Evolutionary conservation across 1,140 invertebrate genomes (phyloP), one percentile per base, ranked within the genome.

Genomic region (Dryas iulia): DNA sequence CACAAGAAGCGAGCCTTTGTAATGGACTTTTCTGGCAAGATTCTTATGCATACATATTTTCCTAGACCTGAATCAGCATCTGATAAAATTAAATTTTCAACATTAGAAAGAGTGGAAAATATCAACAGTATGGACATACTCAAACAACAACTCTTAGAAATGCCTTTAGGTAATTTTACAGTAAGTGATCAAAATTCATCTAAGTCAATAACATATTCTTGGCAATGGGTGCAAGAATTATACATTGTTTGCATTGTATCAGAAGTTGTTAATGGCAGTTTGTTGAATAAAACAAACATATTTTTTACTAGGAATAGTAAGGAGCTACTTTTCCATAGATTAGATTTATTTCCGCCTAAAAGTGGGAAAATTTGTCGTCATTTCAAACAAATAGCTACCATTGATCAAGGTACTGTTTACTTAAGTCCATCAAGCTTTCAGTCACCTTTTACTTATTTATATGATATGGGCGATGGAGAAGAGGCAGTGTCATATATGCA

Each of bases 351-450:
- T 59, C 93, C 95, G 8, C 91, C 93, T 28, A 87, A 93, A 68
- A 93, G 92, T 77, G 92, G 93, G 4, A 86, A 93, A 74, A 84
- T 95, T 3, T 98, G 97, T 81, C 89, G 95, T 10, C 95, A 97
- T 88, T 95, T 97, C 71, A 96, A 96, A 77, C 96, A 96, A 83
- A 93, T 98, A 62, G 94, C 96, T 25, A 97, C 96, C 60, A 93
- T 96, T 69, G 96, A 96, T 95, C 94, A 94, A 23, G 95, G 95
- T 59, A 95, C 96, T 28, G 91, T 98, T 0, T 98, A 97, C 80
- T 90, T 98, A 47, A 96, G 97, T 73, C 94, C 96, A 0, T 96
- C 95, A 66, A 96, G 96, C 65, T 98, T 97, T 82, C 94, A 97
- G 81, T 97, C 97, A 0, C 95, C 97, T 6, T 95, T 95, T 89